Conservation (phyloP, 2,888 invertebrate species). For the Adela reaumurella region DNA sequence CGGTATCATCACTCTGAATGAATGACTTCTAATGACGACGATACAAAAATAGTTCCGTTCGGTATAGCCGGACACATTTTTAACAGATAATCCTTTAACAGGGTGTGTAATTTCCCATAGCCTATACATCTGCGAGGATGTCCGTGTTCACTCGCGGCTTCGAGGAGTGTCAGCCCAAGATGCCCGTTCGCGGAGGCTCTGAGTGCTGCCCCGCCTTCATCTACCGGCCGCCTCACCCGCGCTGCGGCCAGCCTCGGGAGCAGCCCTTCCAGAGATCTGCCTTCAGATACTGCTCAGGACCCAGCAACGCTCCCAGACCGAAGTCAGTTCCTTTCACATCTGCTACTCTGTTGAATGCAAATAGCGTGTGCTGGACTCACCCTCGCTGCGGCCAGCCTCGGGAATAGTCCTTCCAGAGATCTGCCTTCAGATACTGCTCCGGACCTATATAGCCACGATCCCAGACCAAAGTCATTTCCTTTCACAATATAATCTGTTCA, state of each 20-base stretch:
- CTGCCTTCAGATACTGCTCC: slow-evolving; percentile 20
- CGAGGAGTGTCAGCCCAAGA: neutral
- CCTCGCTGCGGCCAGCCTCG: slow-evolving; percentile 41
- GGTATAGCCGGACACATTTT: no score
- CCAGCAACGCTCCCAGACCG: slow-evolving; percentile 32
- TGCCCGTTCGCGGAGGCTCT: slow-evolving; percentile 27
- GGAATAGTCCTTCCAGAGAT: slow-evolving; percentile 35
- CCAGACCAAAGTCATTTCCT: slow-evolving; percentile 23
- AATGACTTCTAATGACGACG: no score
- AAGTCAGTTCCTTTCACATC: slow-evolving; percentile 16
- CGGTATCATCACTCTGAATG: no score
- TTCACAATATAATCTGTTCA: no score
- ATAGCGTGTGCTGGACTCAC: no score
- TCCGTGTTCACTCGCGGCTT: no score
- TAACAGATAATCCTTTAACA: no score
- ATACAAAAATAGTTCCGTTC: no score
- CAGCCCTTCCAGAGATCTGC: slow-evolving; percentile 36
- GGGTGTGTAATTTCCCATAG: no score
- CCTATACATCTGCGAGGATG: no score
- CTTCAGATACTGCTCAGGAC: slow-evolving; percentile 20
- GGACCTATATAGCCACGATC: slow-evolving; percentile 34
- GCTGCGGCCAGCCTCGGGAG: slow-evolving; percentile 39
- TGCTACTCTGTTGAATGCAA: no score
- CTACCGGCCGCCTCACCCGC: slow-evolving; percentile 38
- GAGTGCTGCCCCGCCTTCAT: slow-evolving; percentile 27